Percentiles rank a stretch among this genome's conserved stretches.
Evolutionary conservation across 2,113 vertebrate genomes (phyloP).

Genomic region (Notiomystis cincta): DNA sequence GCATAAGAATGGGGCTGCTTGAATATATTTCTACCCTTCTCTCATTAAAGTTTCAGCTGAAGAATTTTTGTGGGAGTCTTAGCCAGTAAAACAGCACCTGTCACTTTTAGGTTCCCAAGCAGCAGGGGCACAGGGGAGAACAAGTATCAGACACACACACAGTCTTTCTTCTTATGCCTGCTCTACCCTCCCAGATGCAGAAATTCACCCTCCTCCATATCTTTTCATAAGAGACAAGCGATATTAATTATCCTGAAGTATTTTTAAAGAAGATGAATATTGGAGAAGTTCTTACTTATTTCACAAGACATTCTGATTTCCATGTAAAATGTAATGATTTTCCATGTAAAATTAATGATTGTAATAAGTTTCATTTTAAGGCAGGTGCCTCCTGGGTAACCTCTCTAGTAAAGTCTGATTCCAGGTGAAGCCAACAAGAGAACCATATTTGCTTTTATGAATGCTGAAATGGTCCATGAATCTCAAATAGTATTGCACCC

Average conservation of each 20-base stretch:
- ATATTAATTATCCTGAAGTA: neutral
- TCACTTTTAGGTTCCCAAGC: neutral
- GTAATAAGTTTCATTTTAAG: neutral
- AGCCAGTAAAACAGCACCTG: neutral
- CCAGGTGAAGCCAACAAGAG: neutral
- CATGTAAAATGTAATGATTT: constrained; percentile 20
- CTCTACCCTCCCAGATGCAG: neutral
- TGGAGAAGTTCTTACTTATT: neutral
- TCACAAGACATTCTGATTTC: neutral
- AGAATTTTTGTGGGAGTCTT: constrained; percentile 32
- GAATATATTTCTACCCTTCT: neutral
- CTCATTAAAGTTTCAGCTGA: constrained; percentile 60
- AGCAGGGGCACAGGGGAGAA: neutral
- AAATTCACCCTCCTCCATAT: neutral
- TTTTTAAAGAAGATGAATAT: neutral
- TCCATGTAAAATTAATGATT: neutral
- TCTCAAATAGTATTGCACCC: constrained; percentile 41
- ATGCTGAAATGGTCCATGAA: constrained; percentile 27
- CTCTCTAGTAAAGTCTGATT: neutral
- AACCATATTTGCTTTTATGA: neutral
- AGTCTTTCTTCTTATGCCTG: neutral
- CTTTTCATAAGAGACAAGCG: neutral
- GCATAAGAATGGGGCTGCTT: neutral
- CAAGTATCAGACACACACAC: neutral
- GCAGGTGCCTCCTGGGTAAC: neutral